Base-by-base conservation (phyloP, 1,140 invertebrate species). In the Drosophila tropicalis region DNA sequence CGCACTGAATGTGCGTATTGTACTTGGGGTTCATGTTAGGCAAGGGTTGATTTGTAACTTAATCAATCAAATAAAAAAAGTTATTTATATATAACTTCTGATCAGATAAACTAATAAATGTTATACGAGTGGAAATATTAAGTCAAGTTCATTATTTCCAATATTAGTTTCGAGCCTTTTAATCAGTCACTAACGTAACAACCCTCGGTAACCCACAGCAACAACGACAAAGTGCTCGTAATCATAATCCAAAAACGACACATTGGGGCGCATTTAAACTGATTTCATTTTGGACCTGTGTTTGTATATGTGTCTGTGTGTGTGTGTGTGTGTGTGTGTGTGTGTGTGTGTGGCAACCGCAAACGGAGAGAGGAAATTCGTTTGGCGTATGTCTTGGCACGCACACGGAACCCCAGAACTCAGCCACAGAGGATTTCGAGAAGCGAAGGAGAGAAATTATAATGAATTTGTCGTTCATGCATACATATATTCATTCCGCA, bases 211-310 rank as follows among this genome's bases (percentile, higher is more conserved):
- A 58, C 58, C 22, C 57, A 54, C 65, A 69, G 22, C 65, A 19
- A 32, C 47, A 71, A 80, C 19, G 17, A n/a, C 17, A 51, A 51
- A 51, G 29, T 60, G 68, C 62, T 84, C 62, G 72, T 63, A 72
- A 84, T 84, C 84, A 90, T 90, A 84, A 87, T 78, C 70, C 70
- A 74, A 66, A 79, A 80, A 81, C 84, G 73, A 89, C 84, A 89
- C 85, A 89, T 89, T 80, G 84, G 85, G 85, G 84, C 84, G 58
- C 77, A 89, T 89, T 87, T 87, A 84, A 87, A 89, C 77, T 70
- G 84, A 87, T 89, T 87, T 87, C 68, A 80, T 89, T 89, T 77
- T 77, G 70, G 72, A 68, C 76, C 74, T 67, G 82, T 40, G 15
- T 55, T 6, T 62, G 36, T 10, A 34, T 47, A 9, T 47, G 75